Evolutionary conservation across 2,113 vertebrate genomes (phyloP), one percentile per base, ranked within the genome.

Genomic region (Macquaria australasica): DNA sequence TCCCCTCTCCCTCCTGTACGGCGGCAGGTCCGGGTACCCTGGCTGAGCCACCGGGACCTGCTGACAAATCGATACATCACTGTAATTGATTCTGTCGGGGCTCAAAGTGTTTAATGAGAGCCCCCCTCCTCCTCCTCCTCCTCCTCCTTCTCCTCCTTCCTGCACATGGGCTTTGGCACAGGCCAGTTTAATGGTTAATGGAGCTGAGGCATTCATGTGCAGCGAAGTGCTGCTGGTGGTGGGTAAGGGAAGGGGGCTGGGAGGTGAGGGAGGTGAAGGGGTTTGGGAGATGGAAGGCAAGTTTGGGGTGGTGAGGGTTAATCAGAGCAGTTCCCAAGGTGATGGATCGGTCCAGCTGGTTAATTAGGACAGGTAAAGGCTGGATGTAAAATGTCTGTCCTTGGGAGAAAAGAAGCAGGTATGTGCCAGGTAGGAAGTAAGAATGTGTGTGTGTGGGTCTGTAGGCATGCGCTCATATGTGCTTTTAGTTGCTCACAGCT

Each of bases 31-130:
- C 83, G 5, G 0, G 58, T 53, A 48, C 85, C 81, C 48, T 50
- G 45, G 69, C 77, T 34, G 63, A 90, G 79, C 84, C 82, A 82
- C 82, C 1, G 63, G 78, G 88, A 89, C 82, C 81, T 8, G 56
- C 84, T 86, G 89, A 88, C 88, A 92, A 94, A 95, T 95, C 94
- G 64, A 94, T 95, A 92, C 89, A 90, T 95, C 93, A 93, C 90
- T 89, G 91, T 92, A 93, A 95, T 93, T 93, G 91, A 94, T 93
- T 93, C 91, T 93, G 91, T 89, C 83, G 78, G 78, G 68, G 71
- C 88, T 90, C 86, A 82, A 90, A 88, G 92, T 94, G 86, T 91
- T 92, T 94, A 94, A 95, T 92, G 88, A 95, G 92, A 89, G 39
- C 66, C 64, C 72, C 72, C 41, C 37, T 37, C n/a, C 8, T 58